Evolutionary conservation across 2,113 vertebrate genomes (phyloP), one percentile per base, ranked within the genome.

Genomic region (Girardinichthys multiradiatus): DNA sequence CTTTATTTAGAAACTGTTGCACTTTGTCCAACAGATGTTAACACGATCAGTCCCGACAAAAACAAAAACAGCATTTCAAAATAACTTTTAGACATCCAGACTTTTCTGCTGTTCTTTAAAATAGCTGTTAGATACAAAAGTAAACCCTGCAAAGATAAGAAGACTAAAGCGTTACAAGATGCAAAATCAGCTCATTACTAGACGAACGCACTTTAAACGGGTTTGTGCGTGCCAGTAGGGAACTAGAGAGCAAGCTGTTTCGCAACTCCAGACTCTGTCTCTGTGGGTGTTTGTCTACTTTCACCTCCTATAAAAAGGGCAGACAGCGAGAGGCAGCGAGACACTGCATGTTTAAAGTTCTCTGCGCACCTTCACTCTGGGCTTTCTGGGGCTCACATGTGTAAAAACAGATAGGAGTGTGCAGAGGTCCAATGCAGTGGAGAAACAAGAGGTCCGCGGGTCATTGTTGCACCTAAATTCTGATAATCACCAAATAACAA

Each of bases 211-310:
- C 70, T 82, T 77, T 59, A 77, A 71, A 77, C 74, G 48, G 74
- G 79, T 60, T 57, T 0, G 29, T 66, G 84, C 79, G 81, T 45
- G 78, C 78, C 72, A 82, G 28, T 45, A 72, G 76, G 76, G 61
- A 83, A 76, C 58, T 77, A 76, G 79, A 90, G 80, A 85, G 84
- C 58, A 64, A 73, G 75, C 68, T 64, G 51, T 88, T 86, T 91
- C 76, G 76, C 81, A 83, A 85, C 79, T 72, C 37, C 58, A 28
- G 64, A 31, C 72, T 84, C 81, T 77, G 86, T 62, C 87, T 87
- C 85, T 76, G 87, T 83, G 91, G 84, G 84, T 64, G 85, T 89
- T 83, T 89, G 91, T 89, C 91, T 91, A 79, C 87, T 91, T 93
- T 91, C 90, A 83, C 76, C 88, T 87, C 74, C 87, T 90, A 86